Evolutionary conservation across 2,888 invertebrate genomes (phyloP), one percentile per base, ranked within the genome.

Genomic region (Noctua janthe): DNA sequence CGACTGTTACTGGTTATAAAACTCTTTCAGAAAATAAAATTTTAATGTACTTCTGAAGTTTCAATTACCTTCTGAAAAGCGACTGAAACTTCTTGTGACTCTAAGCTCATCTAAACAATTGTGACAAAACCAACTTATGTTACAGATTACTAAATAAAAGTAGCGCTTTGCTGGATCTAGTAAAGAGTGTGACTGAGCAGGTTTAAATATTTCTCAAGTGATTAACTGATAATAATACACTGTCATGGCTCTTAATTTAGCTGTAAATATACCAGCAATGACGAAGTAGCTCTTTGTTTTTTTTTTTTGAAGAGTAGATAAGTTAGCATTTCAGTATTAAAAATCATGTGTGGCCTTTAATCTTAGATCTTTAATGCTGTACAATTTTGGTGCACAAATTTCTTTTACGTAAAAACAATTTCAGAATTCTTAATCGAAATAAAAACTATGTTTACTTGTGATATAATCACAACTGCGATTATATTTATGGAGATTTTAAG

Each of bases 121-220:
- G 72, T 84, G 73, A 79, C 80, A 66, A 80, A 67, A 75, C 72
- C 29, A 74, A 80, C 54, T 59, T 77, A 67, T 43, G 10, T 71
- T 56, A 78, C 29, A 72, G 69, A 73, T 71, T 64, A 39, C 71
- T 81, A 76, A 54, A 67, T 62, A 66, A 51, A 67, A 43, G 8
- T 51, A 82, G 39, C n/a, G 6, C 20, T 56, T 20, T 67, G 49
- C 43, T 76, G 67, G 43, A 70, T 39, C 1, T n/a, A 29, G 54
- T 77, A 76, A 29, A 1, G 83, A 81, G 51, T 62, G 47, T 17
- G 54, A 70, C 70, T 78, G 47, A 49, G 29, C 54, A 62, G 47
- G 83, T 62, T 54, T 47, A 70, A 29, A 54, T 49, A 76, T 47
- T 51, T 62, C 29, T 69, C 29, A 35, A 8, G 49, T 72, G 7